A percentile compares a stretch with the other conserved stretches of the same genome.
phyloP scores from a whole-genome alignment of 2,797 vertebrate genomes.

The Myotis pilosus region DNA sequence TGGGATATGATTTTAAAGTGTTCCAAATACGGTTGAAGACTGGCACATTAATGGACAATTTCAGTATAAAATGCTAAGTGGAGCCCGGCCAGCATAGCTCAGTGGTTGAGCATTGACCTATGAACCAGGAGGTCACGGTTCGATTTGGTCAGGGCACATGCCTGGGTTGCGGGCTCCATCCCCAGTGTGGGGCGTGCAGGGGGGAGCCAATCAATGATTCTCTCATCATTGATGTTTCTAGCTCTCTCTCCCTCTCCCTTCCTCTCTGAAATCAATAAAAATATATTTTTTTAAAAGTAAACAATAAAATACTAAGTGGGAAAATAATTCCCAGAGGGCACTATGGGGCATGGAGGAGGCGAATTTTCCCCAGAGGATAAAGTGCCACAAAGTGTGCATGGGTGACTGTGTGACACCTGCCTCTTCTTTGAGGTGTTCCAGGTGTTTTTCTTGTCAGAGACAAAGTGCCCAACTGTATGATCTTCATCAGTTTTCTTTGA shows the following conservation, averaged over 20 bases:
- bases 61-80: background rate
- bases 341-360: too few species aligned
- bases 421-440: constrained; percentile 64
- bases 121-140: too few species aligned
- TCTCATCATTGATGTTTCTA: too few species aligned
- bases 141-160: too few species aligned
- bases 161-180: too few species aligned
- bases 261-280: too few species aligned
- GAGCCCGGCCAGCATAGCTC: background rate
- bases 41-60: background rate
- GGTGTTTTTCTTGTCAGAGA: constrained; percentile 59
- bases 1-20: background rate
- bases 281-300: too few species aligned
- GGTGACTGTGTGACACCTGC: constrained; percentile 74
- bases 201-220: too few species aligned
- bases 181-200: too few species aligned
- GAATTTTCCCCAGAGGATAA: background rate
- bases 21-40: background rate
- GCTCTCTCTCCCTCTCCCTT: too few species aligned
- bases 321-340: accelerated
- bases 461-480: background rate
- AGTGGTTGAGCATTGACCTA: too few species aligned
- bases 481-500: constrained; percentile 48
- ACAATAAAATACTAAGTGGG: too few species aligned
- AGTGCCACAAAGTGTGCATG: background rate